Percentiles rank a stretch among this genome's conserved stretches.
Evolutionary conservation across 2,888 invertebrate species (phyloP).

Genomic region (Hemaris fuciformis): DNA sequence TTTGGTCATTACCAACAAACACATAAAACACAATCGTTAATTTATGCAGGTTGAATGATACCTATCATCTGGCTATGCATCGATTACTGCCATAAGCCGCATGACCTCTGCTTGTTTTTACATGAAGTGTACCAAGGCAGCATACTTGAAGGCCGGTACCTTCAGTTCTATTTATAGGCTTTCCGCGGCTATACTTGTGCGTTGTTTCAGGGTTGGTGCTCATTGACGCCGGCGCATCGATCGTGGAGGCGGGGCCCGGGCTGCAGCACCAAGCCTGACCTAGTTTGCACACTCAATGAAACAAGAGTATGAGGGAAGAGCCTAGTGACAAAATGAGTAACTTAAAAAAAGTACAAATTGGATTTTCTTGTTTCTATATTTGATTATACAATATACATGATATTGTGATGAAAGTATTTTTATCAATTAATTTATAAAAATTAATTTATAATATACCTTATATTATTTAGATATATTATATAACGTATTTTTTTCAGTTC

Average conservation of each 20-base stretch:
- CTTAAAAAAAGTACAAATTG: background rate
- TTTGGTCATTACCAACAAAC: too few species aligned
- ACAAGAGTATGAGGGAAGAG: slow-evolving; percentile 38
- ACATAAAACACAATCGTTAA: too few species aligned
- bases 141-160: slow-evolving; percentile 25
- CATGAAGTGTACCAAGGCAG: slow-evolving; percentile 17
- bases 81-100: background rate
- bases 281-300: slow-evolving; percentile 72
- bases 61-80: background rate
- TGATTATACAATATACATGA: too few species aligned
- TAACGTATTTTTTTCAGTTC: too few species aligned
- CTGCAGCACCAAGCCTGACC: slow-evolving; percentile 65
- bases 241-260: slow-evolving; percentile 53
- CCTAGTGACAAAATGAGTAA: slow-evolving; percentile 10
- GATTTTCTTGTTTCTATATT: too few species aligned
- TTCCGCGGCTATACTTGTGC: slow-evolving; percentile 31
- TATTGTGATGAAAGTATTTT: too few species aligned
- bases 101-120: background rate
- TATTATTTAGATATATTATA: too few species aligned
- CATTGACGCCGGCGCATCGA: slow-evolving; percentile 72
- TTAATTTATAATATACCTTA: too few species aligned
- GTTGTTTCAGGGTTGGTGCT: slow-evolving; percentile 42
- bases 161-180: slow-evolving; percentile 59
- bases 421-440: too few species aligned
- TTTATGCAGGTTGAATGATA: background rate